Evolutionary conservation across 2,888 invertebrate species (phyloP).

Genomic region (Drosophila kambysellisi): DNA sequence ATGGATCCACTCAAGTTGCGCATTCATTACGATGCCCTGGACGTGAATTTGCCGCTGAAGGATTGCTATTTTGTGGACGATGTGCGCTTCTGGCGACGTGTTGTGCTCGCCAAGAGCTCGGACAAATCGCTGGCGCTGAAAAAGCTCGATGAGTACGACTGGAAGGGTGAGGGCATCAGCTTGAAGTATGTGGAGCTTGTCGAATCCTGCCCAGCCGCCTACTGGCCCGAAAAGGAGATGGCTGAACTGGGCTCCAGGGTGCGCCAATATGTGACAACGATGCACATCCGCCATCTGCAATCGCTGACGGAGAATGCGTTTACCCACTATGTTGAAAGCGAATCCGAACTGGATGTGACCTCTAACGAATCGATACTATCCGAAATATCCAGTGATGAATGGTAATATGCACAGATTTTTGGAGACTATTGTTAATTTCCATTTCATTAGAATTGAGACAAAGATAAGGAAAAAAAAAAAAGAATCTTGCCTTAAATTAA

Average conservation of each 20-base stretch:
- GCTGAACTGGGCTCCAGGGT: conserved; percentile 55
- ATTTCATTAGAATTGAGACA: not conserved
- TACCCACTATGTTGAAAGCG: conserved; percentile 44
- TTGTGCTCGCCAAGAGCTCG: conserved; percentile 69
- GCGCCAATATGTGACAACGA: conserved; percentile 58
- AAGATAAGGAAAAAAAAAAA: no score
- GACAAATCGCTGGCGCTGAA: conserved; percentile 62
- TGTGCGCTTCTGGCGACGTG: conserved; percentile 77
- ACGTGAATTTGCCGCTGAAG: conserved; percentile 70
- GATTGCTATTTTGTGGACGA: conserved; percentile 75
- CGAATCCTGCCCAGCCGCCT: conserved; percentile 72
- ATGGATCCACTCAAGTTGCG: conserved; percentile 61
- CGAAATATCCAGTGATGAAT: conserved; percentile 61
- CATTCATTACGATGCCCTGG: conserved; percentile 72
- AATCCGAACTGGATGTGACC: conserved; percentile 52
- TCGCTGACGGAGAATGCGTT: conserved; percentile 68
- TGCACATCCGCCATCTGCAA: conserved; percentile 77
- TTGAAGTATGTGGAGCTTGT: conserved; percentile 78
- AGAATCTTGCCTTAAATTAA: no score
- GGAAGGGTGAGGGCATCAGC: conserved; percentile 74
- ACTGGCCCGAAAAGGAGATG: conserved; percentile 76
- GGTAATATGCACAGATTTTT: conserved; percentile 1
- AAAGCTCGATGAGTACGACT: conserved; percentile 56
- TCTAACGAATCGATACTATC: conserved; percentile 45
- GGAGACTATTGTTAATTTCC: not conserved